A percentile compares a stretch with the other conserved stretches of the same genome.
phyloP scores from a whole-genome alignment of 2,888 invertebrate species.

The Andrena camellia region DNA sequence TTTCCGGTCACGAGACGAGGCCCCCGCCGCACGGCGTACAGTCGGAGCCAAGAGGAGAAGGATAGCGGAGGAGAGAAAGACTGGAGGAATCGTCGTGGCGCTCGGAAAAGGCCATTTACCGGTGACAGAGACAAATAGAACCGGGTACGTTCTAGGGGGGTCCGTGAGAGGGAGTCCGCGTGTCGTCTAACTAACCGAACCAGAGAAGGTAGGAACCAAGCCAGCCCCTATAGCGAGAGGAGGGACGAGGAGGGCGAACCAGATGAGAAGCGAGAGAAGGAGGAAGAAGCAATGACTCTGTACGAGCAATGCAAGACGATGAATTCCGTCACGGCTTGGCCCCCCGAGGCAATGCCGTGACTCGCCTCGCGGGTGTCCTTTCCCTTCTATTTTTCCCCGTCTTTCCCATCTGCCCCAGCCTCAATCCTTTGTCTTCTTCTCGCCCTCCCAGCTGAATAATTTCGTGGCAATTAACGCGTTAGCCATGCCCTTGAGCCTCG shows the following conservation, averaged over 20 bases:
- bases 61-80: conserved; percentile 37
- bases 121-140: conserved; percentile 79
- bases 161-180: conserved; percentile 49
- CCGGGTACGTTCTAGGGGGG: conserved; percentile 67
- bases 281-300: conserved; percentile 40
- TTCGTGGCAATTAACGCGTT: conserved; percentile 73
- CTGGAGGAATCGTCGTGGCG: conserved; percentile 54
- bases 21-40: conserved; percentile 1
- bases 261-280: conserved; percentile 17
- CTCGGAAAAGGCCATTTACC: conserved; percentile 75
- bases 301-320: conserved; percentile 53
- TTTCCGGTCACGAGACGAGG: conserved; percentile 56
- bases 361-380: conserved; percentile 62
- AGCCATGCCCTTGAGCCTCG: conserved; percentile 31
- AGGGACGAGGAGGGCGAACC: conserved; percentile 16
- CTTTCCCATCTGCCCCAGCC: conserved; percentile 8
- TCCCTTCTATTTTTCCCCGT: conserved; percentile 13
- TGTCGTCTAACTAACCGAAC: conserved; percentile 64
- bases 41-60: conserved; percentile 44
- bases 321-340: conserved; percentile 69
- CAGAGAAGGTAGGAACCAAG: conserved; percentile 44
- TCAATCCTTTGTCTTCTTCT: conserved; percentile 22
- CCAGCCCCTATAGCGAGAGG: conserved; percentile 22
- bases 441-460: conserved; percentile 69
- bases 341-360: conserved; percentile 59